Percentiles rank a stretch among this genome's conserved stretches.
Evolutionary conservation across 2,888 invertebrate species (phyloP).

Genomic region (Coelinius sp.): DNA sequence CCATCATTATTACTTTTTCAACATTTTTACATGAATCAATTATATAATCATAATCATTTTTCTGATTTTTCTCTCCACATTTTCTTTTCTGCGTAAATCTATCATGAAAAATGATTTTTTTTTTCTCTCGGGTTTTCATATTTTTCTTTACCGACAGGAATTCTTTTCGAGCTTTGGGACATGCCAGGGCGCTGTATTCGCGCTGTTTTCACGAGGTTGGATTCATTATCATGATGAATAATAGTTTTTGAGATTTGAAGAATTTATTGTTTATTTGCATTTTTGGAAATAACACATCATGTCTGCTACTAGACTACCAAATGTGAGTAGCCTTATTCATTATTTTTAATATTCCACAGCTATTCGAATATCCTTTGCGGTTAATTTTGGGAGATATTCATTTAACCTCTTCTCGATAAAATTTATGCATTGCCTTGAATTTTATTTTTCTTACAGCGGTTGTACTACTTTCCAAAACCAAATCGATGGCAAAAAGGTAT

Average conservation of each 20-base stretch:
- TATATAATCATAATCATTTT: too few species aligned
- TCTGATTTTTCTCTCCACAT: too few species aligned
- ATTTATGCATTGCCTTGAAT: not conserved
- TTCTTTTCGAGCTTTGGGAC: too few species aligned
- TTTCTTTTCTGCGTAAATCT: too few species aligned
- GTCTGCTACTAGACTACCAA: not conserved
- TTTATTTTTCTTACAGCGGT: constrained; percentile 34
- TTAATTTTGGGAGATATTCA: not conserved
- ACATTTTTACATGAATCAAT: not conserved
- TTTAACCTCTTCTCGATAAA: not conserved
- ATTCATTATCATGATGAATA: too few species aligned
- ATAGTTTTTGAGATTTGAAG: too few species aligned
- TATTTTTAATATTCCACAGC: not conserved
- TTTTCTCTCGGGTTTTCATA: too few species aligned
- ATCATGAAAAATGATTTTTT: too few species aligned
- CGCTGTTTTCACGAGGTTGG: too few species aligned
- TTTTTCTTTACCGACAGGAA: too few species aligned
- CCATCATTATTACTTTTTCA: not conserved
- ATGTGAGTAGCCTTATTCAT: not conserved
- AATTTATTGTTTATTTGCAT: not conserved
- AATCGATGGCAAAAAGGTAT: constrained; percentile 72
- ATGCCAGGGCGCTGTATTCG: too few species aligned
- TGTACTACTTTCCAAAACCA: constrained; percentile 46
- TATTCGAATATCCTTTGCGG: not conserved
- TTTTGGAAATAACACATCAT: not conserved